Base-by-base conservation (phyloP, 1,140 invertebrate species). In the Kradibia gibbosae region DNA sequence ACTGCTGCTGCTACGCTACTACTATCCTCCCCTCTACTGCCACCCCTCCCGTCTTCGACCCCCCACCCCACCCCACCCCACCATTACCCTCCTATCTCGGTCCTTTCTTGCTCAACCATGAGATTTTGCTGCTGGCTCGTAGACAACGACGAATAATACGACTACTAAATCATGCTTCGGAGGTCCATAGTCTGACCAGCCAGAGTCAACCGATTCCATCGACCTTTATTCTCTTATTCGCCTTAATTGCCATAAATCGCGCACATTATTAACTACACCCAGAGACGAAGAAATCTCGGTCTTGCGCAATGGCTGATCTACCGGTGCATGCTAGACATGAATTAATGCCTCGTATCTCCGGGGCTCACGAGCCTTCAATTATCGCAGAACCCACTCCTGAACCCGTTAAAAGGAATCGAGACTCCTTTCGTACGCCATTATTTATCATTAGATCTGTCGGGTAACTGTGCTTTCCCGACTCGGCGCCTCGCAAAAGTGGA, bases 101-200 rank as follows among this genome's bases (percentile, higher is more conserved):
- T 17, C 55, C 48, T 73, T 8, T 73, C 48, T 74, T 42, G 34
- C 73, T 60, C 15, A 57, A 75, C 73, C 17, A 42, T 42, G 53
- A 75, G 36, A 28, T 75, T 60, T 75, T 55, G 50, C 57, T 48
- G 3, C 31, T 8, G 25, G 4, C 15, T 3, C 13, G 62, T 67
- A 39, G n/a, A 39, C 39, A 10, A 71, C 36, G 34, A n/a, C 20
- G 10, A 10, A 70, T 42, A 39, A 20, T 20, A 20, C 36, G 0
- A 42, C 34, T n/a, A 17, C 39, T 62, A 76, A 76, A 76, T 76
- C 74, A 62, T 76, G 36, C 55, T 60, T 62, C 74, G 74, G 34
- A 31, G 13, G 10, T 45, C n/a, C 34, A 17, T 34, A 25, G 8
- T 5, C 10, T n/a, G 5, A 22, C 50, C 15, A 53, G 13, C 4